These are phyloP conservation scores for Ceratina australensis DNA, from an alignment of 1,140 invertebrate genomes.

Conservation along the genomic window DNA sequence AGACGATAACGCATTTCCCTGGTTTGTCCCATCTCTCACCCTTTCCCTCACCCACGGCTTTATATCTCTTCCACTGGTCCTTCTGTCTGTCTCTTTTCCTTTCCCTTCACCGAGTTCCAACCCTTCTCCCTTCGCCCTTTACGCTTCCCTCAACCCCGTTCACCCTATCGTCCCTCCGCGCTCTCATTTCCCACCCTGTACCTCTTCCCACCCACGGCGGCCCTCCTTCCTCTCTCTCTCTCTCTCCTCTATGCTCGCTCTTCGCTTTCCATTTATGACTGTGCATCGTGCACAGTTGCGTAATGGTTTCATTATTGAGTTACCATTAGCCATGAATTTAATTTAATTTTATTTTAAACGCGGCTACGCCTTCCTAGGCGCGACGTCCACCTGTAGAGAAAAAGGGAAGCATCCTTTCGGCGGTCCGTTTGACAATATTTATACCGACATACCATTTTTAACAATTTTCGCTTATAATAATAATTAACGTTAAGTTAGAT, in stretches of 20 bases:
- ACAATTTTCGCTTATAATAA: too few relatives aligned
- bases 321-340: constrained; percentile 65
- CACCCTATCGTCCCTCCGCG: constrained; percentile 35
- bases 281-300: constrained; percentile 54
- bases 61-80: constrained; percentile 50
- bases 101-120: constrained; percentile 24
- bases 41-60: constrained; percentile 50
- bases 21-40: constrained; percentile 62
- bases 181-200: not conserved
- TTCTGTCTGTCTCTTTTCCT: constrained; percentile 51
- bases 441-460: not conserved
- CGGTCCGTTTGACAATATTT: constrained; percentile 32
- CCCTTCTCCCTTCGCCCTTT: not conserved
- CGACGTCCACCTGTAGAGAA: constrained; percentile 6
- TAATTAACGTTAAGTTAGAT: not conserved
- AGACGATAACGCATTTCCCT: constrained; percentile 73
- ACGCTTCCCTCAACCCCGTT: not conserved
- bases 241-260: constrained; percentile 20
- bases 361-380: constrained; percentile 29
- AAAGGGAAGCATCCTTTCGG: constrained; percentile 20
- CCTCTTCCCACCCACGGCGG: not conserved
- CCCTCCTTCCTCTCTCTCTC: not conserved
- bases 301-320: constrained; percentile 66
- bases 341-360: constrained; percentile 66
- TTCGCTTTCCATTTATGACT: constrained; percentile 56